Base-by-base conservation (phyloP, 2,888 invertebrate species). In the Pollenia labialis region DNA sequence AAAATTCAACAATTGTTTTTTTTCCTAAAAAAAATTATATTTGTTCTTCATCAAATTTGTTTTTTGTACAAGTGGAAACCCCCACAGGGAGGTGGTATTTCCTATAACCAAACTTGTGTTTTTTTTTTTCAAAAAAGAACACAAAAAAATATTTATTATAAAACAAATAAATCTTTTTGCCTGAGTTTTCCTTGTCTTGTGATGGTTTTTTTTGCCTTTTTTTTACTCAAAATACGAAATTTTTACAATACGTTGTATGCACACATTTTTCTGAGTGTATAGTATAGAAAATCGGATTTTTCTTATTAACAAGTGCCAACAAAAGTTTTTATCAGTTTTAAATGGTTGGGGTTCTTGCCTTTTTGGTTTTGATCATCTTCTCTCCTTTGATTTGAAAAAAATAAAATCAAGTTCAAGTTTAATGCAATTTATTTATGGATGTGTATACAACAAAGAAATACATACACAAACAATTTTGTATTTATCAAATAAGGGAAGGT, bases 381-480 rank as follows among this genome's bases (percentile, higher is more conserved):
- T 58, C 50, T 42, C 62, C 81, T 68, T 23, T 52, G 42, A 82
- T 46, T 48, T 46, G 69, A 62, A 84, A 23, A 74, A 76, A 84
- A 18, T n/a, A n/a, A 81, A 81, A 54, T 81, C 87, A 87, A 87
- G 87, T 87, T 87, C 87, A 87, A 87, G 87, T 87, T 87, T 76
- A 87, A 68, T 76, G 84, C 52, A 62, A 66, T 48, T 16, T 16
- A n/a, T 69, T 32, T 50, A 52, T 10, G 42, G 18, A 40, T 44
- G 68, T 68, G 16, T 48, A 54, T 18, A 68, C 69, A 58, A 54
- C 16, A 9, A 60, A 66, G 10, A 62, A 48, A n/a, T 11, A 54
- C 16, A 66, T 48, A 42, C 4, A 64, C 40, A 48, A 66, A 62
- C 6, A 2, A n/a, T 12, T 16, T 23, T 23, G 42, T 42, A 75